These are phyloP conservation scores for Maconellicoccus hirsutus DNA, from an alignment of 1,140 invertebrate species.

Conservation along the genomic window DNA sequence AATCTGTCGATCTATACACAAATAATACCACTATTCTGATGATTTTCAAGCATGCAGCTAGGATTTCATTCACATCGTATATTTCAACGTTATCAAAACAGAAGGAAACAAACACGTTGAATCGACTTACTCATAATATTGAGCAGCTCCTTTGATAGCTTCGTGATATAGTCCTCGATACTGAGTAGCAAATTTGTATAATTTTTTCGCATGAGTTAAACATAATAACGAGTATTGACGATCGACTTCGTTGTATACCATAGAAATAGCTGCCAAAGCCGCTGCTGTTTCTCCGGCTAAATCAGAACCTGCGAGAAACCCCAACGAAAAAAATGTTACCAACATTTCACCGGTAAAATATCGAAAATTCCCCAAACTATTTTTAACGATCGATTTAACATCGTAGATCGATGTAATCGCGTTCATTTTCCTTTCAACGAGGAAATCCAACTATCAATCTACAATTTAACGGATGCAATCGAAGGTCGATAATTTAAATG, in stretches of 20 bases:
- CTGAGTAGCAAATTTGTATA: slow-evolving; percentile 47
- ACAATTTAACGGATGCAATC: background rate
- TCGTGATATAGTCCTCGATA: slow-evolving; percentile 45
- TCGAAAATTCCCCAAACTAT: too few relatives aligned
- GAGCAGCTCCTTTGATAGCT: slow-evolving; percentile 41
- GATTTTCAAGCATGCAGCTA: too few relatives aligned
- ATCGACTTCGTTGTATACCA: slow-evolving; percentile 40
- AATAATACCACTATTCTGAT: too few relatives aligned
- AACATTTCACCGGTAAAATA: too few relatives aligned
- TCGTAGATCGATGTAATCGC: background rate
- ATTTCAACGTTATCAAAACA: too few relatives aligned
- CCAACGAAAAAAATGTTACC: background rate
- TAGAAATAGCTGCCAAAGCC: slow-evolving; percentile 44
- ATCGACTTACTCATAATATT: slow-evolving; percentile 45
- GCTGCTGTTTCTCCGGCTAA: slow-evolving; percentile 50
- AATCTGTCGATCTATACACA: slow-evolving; percentile 40
- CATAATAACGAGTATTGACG: slow-evolving; percentile 39
- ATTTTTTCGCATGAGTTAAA: slow-evolving; percentile 41
- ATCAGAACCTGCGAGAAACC: slow-evolving; percentile 42
- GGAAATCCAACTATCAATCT: background rate
- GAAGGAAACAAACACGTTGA: too few relatives aligned
- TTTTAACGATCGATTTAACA: background rate
- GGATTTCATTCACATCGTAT: too few relatives aligned
- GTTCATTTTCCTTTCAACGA: background rate
- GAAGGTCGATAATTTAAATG: background rate